Conservation (phyloP, 2,797 vertebrate genomes). For the Allochrocebus solatus region DNA sequence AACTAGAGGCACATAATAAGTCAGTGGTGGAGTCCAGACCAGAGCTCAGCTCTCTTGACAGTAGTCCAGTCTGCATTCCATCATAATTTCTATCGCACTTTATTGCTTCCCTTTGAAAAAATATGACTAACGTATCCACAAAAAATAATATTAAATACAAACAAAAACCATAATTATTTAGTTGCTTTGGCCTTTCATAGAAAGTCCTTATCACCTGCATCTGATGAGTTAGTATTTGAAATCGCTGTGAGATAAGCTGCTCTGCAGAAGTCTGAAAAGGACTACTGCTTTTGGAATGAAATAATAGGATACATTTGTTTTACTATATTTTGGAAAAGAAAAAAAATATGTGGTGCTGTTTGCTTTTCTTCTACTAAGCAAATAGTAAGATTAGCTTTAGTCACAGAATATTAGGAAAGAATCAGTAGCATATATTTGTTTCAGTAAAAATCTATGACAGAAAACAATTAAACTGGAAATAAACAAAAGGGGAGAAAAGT, state of each 20-base stretch:
- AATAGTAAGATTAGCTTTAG: neutral
- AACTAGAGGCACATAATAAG: neutral
- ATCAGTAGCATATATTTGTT: neutral
- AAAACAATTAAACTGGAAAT: neutral
- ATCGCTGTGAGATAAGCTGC: neutral
- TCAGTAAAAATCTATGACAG: neutral
- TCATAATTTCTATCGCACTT: neutral
- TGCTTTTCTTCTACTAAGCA: neutral
- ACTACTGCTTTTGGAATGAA: neutral
- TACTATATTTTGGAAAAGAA: neutral
- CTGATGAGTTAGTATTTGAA: neutral
- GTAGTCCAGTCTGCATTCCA: neutral
- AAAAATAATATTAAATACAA: neutral
- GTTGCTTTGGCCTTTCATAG: neutral
- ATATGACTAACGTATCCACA: neutral
- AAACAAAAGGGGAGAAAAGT: neutral
- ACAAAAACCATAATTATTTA: neutral
- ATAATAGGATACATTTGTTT: neutral
- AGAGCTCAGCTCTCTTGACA: neutral
- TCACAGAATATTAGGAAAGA: neutral
- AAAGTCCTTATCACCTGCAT: neutral
- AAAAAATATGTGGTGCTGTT: neutral
- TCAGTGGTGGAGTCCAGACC: neutral
- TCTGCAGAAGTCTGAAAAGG: neutral
- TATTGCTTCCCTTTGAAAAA: conserved; percentile 28